Percentiles rank a stretch among this genome's conserved stretches.
These are phyloP conservation scores for Nephrotoma appendiculata DNA, from an alignment of 2,888 invertebrate species.

Conservation along the genomic window DNA sequence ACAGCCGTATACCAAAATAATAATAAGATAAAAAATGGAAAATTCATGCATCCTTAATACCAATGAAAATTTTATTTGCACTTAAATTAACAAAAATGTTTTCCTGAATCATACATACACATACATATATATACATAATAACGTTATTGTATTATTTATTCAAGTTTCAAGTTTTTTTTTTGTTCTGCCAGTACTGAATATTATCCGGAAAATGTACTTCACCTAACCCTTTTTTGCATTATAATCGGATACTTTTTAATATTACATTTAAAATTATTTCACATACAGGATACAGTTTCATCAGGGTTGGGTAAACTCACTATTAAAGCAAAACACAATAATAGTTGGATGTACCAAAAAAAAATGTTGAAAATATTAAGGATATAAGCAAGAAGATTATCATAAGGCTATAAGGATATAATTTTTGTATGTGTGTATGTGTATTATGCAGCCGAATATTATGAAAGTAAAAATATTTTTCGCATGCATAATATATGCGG, in stretches of 20 bases:
- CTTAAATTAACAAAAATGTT: slow-evolving; percentile 4
- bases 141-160: slow-evolving; percentile 2
- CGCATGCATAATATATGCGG: neutral
- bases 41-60: neutral
- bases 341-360: neutral
- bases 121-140: neutral
- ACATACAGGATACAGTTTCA: neutral
- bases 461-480: neutral
- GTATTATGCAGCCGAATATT: neutral
- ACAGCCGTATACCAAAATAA: neutral
- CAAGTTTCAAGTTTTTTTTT: neutral
- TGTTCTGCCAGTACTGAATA: neutral
- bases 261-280: neutral
- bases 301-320: neutral
- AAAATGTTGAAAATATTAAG: neutral
- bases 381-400: neutral
- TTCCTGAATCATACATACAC: neutral
- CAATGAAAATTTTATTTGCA: slow-evolving; percentile 4
- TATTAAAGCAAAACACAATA: neutral
- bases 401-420: neutral
- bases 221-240: neutral
- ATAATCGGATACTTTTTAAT: neutral
- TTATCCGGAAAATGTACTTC: neutral
- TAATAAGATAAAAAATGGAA: neutral
- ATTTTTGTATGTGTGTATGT: neutral